Percentiles rank a stretch among this genome's conserved stretches.
These are phyloP conservation scores for Lasius platythorax DNA, from an alignment of 2,888 invertebrate genomes.

Conservation along the genomic window DNA sequence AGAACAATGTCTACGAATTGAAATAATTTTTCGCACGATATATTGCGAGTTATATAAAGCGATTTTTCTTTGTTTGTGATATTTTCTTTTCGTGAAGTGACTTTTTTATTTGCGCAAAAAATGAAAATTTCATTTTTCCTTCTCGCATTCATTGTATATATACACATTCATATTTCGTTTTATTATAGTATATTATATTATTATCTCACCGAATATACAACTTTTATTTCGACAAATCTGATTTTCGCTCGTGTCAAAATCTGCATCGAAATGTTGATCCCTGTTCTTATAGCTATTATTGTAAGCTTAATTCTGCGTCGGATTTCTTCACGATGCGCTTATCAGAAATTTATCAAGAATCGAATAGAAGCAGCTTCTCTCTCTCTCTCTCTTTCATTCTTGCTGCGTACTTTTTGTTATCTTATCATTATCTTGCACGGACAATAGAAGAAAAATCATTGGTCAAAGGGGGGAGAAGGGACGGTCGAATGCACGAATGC, in stretches of 20 bases:
- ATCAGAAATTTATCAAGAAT: background rate
- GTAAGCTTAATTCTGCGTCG: too few species aligned
- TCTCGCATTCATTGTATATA: background rate
- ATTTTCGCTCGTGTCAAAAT: background rate
- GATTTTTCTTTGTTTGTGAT: background rate
- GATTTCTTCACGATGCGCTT: background rate
- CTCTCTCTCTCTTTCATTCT: background rate
- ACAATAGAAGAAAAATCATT: conserved; percentile 20
- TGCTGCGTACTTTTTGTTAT: conserved; percentile 54
- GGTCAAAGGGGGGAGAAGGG: background rate
- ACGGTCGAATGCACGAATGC: background rate
- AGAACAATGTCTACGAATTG: background rate
- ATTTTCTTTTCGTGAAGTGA: background rate
- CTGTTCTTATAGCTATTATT: background rate
- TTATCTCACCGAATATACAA: background rate
- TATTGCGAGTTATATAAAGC: background rate
- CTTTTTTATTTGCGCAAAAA: background rate
- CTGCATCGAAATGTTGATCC: background rate
- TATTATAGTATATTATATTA: background rate
- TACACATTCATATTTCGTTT: background rate
- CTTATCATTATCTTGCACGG: conserved; percentile 60
- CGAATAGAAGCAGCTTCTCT: background rate
- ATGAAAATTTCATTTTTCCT: background rate
- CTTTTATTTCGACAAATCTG: background rate
- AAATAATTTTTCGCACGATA: background rate